These are phyloP conservation scores for Ondatra zibethicus DNA, from an alignment of 2,113 vertebrate genomes.

Conservation along the genomic window DNA sequence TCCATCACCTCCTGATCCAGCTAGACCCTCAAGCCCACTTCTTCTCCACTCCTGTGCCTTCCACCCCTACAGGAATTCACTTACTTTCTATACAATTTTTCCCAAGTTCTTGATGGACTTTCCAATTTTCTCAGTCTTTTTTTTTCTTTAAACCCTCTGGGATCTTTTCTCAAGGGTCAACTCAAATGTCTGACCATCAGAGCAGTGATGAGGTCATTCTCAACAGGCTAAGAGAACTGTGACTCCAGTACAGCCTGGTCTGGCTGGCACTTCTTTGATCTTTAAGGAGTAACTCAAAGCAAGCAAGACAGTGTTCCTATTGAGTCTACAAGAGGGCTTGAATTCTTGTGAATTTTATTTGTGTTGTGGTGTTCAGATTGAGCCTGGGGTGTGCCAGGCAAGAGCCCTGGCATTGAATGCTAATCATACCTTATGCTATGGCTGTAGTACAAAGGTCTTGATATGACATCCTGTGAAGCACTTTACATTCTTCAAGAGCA, in stretches of 20 bases:
- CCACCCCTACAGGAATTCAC: rapidly evolving
- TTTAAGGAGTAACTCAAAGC: conserved; percentile 7
- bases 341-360: not conserved
- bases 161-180: not conserved
- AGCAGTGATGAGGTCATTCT: not conserved
- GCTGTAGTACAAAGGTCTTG: conserved; percentile 1
- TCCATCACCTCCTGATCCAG: not conserved
- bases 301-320: not conserved
- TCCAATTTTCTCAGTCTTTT: not conserved
- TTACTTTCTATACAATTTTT: not conserved
- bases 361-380: not conserved
- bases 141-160: conserved; percentile 8
- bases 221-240: conserved; percentile 1
- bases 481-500: not conserved
- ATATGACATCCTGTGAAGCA: not conserved
- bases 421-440: not conserved
- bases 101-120: not conserved
- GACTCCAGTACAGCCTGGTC: not conserved
- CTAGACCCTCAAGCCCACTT: not conserved
- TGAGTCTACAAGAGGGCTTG: not conserved
- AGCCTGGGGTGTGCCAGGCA: not conserved
- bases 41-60: no score
- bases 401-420: not conserved
- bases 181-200: conserved; percentile 19
- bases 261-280: not conserved